These are phyloP conservation scores for Stegodyphus mimosarum DNA, from an alignment of 1,140 invertebrate genomes.

Conservation along the genomic window DNA sequence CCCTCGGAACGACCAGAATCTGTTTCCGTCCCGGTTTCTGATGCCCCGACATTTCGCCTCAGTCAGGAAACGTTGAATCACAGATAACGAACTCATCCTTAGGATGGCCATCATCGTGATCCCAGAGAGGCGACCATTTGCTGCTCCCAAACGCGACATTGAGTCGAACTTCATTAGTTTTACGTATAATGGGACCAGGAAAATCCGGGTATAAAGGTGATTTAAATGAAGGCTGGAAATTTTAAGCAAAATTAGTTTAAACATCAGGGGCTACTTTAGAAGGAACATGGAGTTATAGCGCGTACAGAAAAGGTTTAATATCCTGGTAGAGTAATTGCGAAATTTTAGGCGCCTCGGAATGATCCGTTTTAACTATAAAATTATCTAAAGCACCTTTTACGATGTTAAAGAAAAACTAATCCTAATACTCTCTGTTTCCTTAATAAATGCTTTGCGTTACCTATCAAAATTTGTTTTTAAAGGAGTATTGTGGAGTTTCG, in stretches of 20 bases:
- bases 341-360: background rate
- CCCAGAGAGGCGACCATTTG: background rate
- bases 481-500: no score
- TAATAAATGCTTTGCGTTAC: no score
- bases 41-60: constrained; percentile 2
- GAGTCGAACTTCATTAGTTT: constrained; percentile 24
- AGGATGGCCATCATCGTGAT: background rate
- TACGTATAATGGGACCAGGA: background rate
- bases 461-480: no score
- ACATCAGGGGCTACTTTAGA: background rate
- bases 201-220: constrained; percentile 33
- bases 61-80: constrained; percentile 44
- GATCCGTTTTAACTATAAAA: no score
- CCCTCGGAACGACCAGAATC: constrained; percentile 32
- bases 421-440: background rate
- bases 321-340: constrained; percentile 6
- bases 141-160: background rate
- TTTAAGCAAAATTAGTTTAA: constrained; percentile 14
- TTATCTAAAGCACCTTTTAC: background rate
- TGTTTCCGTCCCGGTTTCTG: background rate
- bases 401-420: background rate
- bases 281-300: background rate
- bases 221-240: constrained; percentile 13
- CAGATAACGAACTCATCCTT: constrained; percentile 23
- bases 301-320: background rate